Conservation (phyloP, 2,113 vertebrate species). For the Istiophorus platypterus region DNA sequence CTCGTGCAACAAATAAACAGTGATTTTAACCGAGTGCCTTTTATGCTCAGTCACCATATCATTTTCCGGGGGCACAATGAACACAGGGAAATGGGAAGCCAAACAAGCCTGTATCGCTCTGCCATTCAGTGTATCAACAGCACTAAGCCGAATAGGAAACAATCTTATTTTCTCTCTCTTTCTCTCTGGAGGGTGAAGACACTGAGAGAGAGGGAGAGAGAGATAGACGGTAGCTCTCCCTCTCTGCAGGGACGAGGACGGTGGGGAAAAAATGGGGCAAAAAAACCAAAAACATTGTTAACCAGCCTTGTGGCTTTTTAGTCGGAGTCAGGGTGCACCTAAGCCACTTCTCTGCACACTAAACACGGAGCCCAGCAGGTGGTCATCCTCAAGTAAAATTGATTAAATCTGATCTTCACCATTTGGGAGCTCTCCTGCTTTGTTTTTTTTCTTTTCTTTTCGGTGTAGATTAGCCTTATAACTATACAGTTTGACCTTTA, state of each 20-base stretch:
- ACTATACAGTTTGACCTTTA: conserved; percentile 10
- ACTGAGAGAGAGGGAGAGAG: too few species aligned
- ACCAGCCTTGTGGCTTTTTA: conserved; percentile 62
- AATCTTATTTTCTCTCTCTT: conserved; percentile 53
- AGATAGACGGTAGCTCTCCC: conserved; percentile 47
- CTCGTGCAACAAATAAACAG: conserved; percentile 52
- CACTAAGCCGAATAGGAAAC: conserved; percentile 67
- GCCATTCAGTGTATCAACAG: conserved; percentile 62
- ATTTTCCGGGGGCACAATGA: conserved; percentile 63
- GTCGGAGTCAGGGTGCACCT: conserved; percentile 32
- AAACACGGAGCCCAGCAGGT: conserved; percentile 55
- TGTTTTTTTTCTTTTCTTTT: not conserved
- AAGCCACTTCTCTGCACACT: conserved; percentile 33
- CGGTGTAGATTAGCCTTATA: not conserved
- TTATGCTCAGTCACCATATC: conserved; percentile 61
- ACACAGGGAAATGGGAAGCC: conserved; percentile 56
- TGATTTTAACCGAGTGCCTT: conserved; percentile 53
- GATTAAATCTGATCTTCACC: conserved; percentile 46
- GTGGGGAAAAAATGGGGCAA: conserved; percentile 60
- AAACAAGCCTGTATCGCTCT: conserved; percentile 64
- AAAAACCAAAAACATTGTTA: conserved; percentile 67
- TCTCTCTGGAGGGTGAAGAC: conserved; percentile 54
- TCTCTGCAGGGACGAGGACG: conserved; percentile 51
- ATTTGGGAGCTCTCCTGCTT: not conserved
- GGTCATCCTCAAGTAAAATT: conserved; percentile 18